Percentiles rank a stretch among this genome's conserved stretches.
These are phyloP conservation scores for Sericinus montela DNA, from an alignment of 2,888 invertebrate genomes.

Conservation along the genomic window DNA sequence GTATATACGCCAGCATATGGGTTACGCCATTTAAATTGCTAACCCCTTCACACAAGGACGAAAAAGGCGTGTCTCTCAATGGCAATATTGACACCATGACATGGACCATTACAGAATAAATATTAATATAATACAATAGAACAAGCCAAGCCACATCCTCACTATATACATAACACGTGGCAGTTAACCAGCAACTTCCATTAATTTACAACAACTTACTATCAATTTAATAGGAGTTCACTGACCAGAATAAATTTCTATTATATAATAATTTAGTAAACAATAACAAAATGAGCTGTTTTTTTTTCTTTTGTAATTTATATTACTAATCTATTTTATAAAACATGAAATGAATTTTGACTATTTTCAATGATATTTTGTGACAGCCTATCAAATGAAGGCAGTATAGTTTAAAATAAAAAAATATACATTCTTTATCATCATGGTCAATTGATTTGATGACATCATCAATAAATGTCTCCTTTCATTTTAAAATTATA, in stretches of 20 bases:
- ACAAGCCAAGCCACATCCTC: conserved; percentile 41
- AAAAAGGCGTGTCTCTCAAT: conserved; percentile 6
- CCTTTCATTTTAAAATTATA: no score
- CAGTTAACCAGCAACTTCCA: conserved; percentile 25
- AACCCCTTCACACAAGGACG: neutral
- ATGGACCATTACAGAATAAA: conserved; percentile 42
- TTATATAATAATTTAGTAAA: conserved; percentile 50
- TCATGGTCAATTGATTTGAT: no score
- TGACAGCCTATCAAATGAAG: conserved; percentile 15
- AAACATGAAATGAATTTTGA: conserved; percentile 20
- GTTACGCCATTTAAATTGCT: neutral
- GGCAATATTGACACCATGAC: conserved; percentile 9
- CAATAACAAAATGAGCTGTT: conserved; percentile 37
- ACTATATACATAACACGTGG: conserved; percentile 52
- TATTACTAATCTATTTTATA: conserved; percentile 11
- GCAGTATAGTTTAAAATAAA: conserved; percentile 5
- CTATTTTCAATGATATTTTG: conserved; percentile 12
- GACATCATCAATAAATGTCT: no score
- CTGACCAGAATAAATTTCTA: conserved; percentile 65
- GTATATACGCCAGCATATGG: conserved; percentile 32
- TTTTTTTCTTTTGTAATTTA: conserved; percentile 11
- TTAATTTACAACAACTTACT: conserved; percentile 47
- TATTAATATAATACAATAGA: conserved; percentile 47
- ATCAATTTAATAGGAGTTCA: conserved; percentile 54
- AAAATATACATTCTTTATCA: no score